Percentiles rank a stretch among this genome's conserved stretches.
phyloP scores from a whole-genome alignment of 2,888 invertebrate species.

The Phrixothrix hirtus region DNA sequence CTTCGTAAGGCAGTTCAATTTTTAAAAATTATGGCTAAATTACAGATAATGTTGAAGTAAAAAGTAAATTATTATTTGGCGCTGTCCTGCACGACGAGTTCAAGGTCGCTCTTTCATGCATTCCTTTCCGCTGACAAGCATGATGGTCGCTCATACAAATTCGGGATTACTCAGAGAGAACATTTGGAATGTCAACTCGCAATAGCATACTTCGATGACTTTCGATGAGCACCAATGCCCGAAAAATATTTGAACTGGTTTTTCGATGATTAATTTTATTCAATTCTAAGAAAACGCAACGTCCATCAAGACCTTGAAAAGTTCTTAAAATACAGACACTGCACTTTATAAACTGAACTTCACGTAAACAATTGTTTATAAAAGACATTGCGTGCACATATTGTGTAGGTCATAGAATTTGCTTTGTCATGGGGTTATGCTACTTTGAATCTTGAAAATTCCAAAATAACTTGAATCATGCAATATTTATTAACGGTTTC shows the following conservation, averaged over 20 bases:
- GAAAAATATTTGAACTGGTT: slow-evolving; percentile 8
- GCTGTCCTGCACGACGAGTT: slow-evolving; percentile 18
- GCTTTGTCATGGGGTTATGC: slow-evolving; percentile 24
- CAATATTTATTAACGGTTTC: slow-evolving; percentile 9
- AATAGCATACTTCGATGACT: slow-evolving; percentile 25
- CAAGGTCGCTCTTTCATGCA: slow-evolving; percentile 24
- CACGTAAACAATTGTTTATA: slow-evolving; percentile 9
- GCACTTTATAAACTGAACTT: background rate
- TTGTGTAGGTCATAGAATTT: slow-evolving; percentile 8
- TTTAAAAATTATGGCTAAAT: no score
- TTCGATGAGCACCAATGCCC: slow-evolving; percentile 14
- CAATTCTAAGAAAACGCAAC: slow-evolving; percentile 1
- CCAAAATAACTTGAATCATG: slow-evolving; percentile 7
- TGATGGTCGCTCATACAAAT: slow-evolving; percentile 23
- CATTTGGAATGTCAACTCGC: slow-evolving; percentile 24
- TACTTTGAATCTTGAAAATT: slow-evolving; percentile 19
- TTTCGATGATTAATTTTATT: slow-evolving; percentile 1
- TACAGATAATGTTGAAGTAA: no score
- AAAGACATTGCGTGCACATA: slow-evolving; percentile 1
- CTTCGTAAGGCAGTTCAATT: no score
- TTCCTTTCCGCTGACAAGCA: slow-evolving; percentile 21
- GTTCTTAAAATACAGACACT: background rate
- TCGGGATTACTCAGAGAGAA: slow-evolving; percentile 28
- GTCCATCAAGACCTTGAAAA: background rate
- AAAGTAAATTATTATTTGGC: slow-evolving; percentile 13